phyloP scores from a whole-genome alignment of 92 coral and sea anemone species.

The Paramuricea clavata region DNA sequence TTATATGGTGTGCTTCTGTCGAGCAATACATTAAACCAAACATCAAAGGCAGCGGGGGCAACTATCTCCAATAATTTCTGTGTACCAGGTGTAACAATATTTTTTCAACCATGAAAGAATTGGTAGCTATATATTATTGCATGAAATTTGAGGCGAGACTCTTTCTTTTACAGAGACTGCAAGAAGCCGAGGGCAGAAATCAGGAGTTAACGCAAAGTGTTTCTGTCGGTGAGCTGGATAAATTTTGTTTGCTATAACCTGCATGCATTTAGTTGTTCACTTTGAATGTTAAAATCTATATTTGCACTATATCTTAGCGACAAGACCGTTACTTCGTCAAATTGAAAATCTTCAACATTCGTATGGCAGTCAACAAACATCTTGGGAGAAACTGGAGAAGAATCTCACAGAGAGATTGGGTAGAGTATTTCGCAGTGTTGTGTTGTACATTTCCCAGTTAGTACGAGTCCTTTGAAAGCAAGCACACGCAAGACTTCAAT shows the following conservation, averaged over 20 bases:
- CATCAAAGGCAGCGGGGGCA: no score
- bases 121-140: no score
- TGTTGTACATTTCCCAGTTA: no score
- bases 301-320: slow-evolving; percentile 68
- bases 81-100: no score
- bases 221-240: slow-evolving; percentile 74
- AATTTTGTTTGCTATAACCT: neutral
- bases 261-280: neutral
- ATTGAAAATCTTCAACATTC: slow-evolving; percentile 96
- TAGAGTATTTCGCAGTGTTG: no score
- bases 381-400: slow-evolving; percentile 96
- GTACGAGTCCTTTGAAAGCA: no score
- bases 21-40: no score
- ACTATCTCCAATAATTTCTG: no score
- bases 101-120: no score
- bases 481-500: no score
- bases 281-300: neutral
- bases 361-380: slow-evolving; percentile 86
- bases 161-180: slow-evolving; percentile 78
- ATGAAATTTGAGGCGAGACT: no score
- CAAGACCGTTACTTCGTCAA: slow-evolving; percentile 96
- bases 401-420: slow-evolving; percentile 94
- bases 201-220: slow-evolving; percentile 95
- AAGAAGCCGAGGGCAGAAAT: slow-evolving; percentile 93
- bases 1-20: no score